Evolutionary conservation across 2,888 invertebrate species (phyloP), one percentile per base, ranked within the genome.

Genomic region (Limnephilus lunatus): DNA sequence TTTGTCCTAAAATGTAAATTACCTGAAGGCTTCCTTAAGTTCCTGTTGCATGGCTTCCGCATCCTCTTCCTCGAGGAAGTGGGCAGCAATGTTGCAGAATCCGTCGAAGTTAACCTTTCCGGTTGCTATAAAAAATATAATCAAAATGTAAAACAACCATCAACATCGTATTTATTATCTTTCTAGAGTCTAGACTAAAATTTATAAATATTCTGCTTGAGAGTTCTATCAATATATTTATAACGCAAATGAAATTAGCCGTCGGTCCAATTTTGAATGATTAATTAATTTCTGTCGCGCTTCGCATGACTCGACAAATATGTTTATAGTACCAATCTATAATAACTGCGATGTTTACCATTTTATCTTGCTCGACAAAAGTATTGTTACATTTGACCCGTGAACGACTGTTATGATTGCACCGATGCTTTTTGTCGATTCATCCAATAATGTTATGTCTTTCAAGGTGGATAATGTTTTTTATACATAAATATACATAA

Each of bases 31-130:
- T 96, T 99, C 99, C 94, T 99, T 98, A 94, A 99, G 96, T 96
- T 99, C 99, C 95, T 99, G 98, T 95, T 99, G 98, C 97, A 99
- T 98, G 93, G 98, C 98, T 95, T 99, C 99, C 93, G 98, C 98
- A 94, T 99, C 99, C 95, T 99, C 99, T 95, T 99, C 99, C 94
- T 99, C 98, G 91, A 99, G 97, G 96, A 99, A 99, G 95, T 98
- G 98, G 93, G 98, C 98, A 85, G 99, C 99, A 94, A 99, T 98
- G 94, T 97, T 97, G 95, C 98, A 98, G 96, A 99, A 99, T 93
- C 98, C 98, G 94, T 99, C 99, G 94, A 99, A 99, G 95, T 98
- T 98, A 92, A 99, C 98, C 96, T 98, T 98, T 85, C 99, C 99
- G 90, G 97, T 96, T 93, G 97, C 98, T 97, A 95, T 82, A 95